These are phyloP conservation scores for Danionella dracula DNA, from an alignment of 2,797 vertebrate genomes.

Conservation along the genomic window DNA sequence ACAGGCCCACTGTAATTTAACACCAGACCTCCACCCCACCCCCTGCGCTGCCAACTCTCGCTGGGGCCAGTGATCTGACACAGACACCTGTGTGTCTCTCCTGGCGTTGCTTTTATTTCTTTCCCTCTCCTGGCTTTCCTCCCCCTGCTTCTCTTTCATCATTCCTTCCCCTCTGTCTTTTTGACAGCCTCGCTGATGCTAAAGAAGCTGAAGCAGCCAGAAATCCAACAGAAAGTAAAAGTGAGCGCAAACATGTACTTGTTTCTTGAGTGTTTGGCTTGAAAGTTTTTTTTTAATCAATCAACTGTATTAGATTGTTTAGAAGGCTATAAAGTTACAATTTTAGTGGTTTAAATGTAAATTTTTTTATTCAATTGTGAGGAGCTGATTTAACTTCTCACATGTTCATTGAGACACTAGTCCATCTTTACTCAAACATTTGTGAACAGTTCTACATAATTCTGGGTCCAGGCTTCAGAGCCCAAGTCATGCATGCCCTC, in stretches of 20 bases:
- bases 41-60: constrained; percentile 42
- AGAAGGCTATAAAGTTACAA: too few relatives aligned
- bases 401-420: too few relatives aligned
- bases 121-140: background rate
- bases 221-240: background rate
- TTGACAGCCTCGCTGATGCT: constrained; percentile 5
- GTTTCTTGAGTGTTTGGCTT: too few relatives aligned
- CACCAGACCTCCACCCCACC: constrained; percentile 40
- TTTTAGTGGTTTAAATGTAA: too few relatives aligned
- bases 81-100: constrained; percentile 40
- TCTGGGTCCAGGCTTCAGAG: too few relatives aligned
- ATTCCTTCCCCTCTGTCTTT: constrained; percentile 30
- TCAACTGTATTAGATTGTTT: too few relatives aligned
- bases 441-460: too few relatives aligned
- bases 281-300: too few relatives aligned
- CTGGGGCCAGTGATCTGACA: constrained; percentile 41
- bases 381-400: too few relatives aligned
- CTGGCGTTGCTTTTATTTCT: constrained; percentile 17
- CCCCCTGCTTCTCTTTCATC: constrained; percentile 10
- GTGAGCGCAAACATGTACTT: background rate
- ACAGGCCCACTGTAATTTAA: constrained; percentile 47
- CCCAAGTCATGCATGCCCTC: too few relatives aligned
- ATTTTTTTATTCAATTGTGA: too few relatives aligned
- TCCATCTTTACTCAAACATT: too few relatives aligned
- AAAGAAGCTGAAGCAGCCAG: constrained; percentile 6